Conservation (phyloP, 2,888 invertebrate genomes). For the Nezara viridula region DNA sequence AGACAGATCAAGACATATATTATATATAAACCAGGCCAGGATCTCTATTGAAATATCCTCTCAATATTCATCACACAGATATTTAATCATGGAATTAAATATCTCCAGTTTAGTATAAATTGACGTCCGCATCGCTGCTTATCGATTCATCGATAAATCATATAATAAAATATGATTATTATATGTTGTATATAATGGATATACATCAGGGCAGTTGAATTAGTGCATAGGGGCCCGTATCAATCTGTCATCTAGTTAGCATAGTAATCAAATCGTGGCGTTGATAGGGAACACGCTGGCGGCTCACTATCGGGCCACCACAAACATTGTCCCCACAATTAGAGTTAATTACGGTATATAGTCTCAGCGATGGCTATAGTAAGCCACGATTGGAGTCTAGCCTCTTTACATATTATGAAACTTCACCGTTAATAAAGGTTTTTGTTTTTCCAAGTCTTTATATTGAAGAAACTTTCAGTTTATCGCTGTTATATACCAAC, state of each 20-base stretch:
- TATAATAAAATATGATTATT: neutral
- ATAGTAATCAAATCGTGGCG: slow-evolving; percentile 15
- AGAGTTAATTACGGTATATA: neutral
- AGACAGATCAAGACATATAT: neutral
- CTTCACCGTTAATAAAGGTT: neutral
- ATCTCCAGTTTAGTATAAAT: neutral
- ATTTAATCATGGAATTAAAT: neutral
- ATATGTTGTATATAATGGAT: slow-evolving; percentile 10
- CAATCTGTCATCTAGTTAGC: slow-evolving; percentile 6
- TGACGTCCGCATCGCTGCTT: neutral
- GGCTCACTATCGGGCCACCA: neutral
- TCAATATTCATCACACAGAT: neutral
- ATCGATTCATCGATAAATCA: slow-evolving; percentile 2
- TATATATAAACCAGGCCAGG: too few relatives aligned
- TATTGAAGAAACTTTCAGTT: too few relatives aligned
- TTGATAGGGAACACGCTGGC: neutral
- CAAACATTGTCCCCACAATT: neutral
- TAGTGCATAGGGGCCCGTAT: neutral
- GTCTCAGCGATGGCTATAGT: neutral
- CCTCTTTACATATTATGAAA: neutral
- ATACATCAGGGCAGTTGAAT: neutral
- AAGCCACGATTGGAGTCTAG: neutral
- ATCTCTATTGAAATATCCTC: neutral
- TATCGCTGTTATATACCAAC: too few relatives aligned
- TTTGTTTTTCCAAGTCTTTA: neutral